Conservation (phyloP, 2,888 invertebrate species). For the Cinara cedri region DNA sequence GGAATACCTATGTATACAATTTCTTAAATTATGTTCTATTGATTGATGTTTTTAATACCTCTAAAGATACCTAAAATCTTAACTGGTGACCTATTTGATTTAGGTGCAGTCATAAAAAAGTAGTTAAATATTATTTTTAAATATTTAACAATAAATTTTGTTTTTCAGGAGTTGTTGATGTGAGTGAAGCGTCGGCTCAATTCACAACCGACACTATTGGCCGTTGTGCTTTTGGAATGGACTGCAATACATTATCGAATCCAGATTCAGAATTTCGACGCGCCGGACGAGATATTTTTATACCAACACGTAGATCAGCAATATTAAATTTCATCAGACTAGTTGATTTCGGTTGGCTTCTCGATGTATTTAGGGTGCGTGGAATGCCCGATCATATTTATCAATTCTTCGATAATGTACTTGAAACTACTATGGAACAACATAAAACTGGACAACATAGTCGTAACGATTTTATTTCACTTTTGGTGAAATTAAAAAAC, state of each 20-base stretch:
- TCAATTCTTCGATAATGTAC: constrained; percentile 62
- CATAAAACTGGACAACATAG: constrained; percentile 64
- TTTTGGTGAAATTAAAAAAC: constrained; percentile 63
- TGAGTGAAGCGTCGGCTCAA: constrained; percentile 63
- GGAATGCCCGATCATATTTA: constrained; percentile 59
- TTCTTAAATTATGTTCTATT: too few relatives aligned
- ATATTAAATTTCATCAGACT: constrained; percentile 54
- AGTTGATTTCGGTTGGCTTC: constrained; percentile 56
- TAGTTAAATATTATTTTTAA: too few relatives aligned
- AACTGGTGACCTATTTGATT: too few relatives aligned
- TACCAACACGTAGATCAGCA: constrained; percentile 61
- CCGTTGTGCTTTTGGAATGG: constrained; percentile 65
- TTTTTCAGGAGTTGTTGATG: constrained; percentile 61
- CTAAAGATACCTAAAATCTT: too few relatives aligned
- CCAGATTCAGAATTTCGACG: constrained; percentile 63
- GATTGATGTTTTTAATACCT: too few relatives aligned
- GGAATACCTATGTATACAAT: too few relatives aligned
- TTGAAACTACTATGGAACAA: constrained; percentile 63
- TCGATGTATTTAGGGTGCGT: constrained; percentile 58
- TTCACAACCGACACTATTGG: constrained; percentile 66
- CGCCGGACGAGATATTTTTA: constrained; percentile 62
- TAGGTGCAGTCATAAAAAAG: too few relatives aligned
- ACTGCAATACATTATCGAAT: constrained; percentile 63
- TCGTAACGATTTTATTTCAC: constrained; percentile 67
- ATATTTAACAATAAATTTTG: too few relatives aligned